Conservation (phyloP, 30 jellyfish, hydroid and myxozoan species). For the Calvadosia cruxmelitensis region DNA sequence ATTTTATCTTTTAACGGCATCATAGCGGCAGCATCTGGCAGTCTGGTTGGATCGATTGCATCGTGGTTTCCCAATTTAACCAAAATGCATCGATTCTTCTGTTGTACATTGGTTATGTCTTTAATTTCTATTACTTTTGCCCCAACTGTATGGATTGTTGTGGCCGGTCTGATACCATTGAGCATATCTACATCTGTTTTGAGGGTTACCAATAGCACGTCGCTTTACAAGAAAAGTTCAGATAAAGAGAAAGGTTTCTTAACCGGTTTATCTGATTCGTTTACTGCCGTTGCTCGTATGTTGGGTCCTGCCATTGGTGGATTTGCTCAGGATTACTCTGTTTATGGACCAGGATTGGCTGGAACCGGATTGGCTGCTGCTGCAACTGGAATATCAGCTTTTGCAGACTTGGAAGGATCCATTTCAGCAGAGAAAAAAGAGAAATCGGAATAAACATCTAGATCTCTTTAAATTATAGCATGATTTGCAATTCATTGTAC, state of each 20-base stretch:
- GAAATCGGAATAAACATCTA: no score
- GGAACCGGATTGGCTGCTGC: constrained; percentile 41
- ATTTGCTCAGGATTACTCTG: constrained; percentile 47
- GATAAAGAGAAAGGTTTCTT: constrained; percentile 66
- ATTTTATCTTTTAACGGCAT: constrained; percentile 70
- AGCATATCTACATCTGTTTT: constrained; percentile 77
- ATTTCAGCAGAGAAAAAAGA: no score
- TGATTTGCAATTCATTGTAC: no score
- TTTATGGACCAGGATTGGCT: constrained; percentile 76
- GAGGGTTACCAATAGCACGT: constrained; percentile 65
- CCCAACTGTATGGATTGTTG: constrained; percentile 36
- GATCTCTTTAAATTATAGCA: no score
- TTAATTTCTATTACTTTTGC: constrained; percentile 43
- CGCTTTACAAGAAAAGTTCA: constrained; percentile 53
- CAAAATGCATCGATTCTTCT: constrained; percentile 51
- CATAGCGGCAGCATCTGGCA: constrained; percentile 51
- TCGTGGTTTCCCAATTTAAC: constrained; percentile 22
- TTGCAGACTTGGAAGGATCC: constrained; percentile 15
- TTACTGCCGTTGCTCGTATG: constrained; percentile 76
- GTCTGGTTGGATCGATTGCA: constrained; percentile 52
- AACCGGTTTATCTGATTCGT: constrained; percentile 73
- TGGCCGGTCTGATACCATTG: constrained; percentile 48
- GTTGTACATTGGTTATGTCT: constrained; percentile 39
- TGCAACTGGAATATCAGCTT: constrained; percentile 41
- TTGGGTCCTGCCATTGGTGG: constrained; percentile 91